phyloP scores from a whole-genome alignment of 2,888 invertebrate genomes.

The Eristalis tenax region DNA sequence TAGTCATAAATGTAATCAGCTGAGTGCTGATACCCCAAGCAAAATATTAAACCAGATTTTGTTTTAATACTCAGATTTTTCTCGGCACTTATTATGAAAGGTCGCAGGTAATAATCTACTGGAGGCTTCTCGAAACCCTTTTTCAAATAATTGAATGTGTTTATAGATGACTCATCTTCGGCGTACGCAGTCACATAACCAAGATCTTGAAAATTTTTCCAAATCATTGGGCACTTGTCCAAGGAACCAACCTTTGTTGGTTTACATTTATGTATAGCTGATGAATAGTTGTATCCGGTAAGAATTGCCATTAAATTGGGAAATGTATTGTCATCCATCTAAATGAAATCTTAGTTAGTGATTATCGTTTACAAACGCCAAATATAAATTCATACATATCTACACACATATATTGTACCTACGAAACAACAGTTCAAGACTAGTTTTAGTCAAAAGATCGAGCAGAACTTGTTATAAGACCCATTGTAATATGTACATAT shows the following conservation, averaged over 20 bases:
- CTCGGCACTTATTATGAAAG: constrained; percentile 87
- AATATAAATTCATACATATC: background rate
- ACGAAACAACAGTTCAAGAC: no score
- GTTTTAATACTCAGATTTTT: constrained; percentile 82
- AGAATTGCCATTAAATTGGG: constrained; percentile 93
- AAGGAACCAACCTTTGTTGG: constrained; percentile 83
- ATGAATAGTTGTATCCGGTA: constrained; percentile 84
- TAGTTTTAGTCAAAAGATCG: no score
- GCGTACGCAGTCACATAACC: constrained; percentile 91
- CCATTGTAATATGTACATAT: no score
- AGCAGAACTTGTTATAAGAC: no score
- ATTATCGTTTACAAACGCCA: background rate
- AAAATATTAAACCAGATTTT: constrained; percentile 83
- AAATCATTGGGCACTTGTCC: constrained; percentile 89
- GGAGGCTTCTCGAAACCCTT: constrained; percentile 88
- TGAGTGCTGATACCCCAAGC: constrained; percentile 84
- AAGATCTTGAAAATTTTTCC: constrained; percentile 87
- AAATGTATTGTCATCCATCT: constrained; percentile 94
- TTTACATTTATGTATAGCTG: constrained; percentile 82
- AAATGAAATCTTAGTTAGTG: constrained; percentile 30
- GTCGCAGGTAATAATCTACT: constrained; percentile 90
- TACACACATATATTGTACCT: no score
- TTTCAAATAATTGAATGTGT: constrained; percentile 87
- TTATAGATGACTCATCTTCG: constrained; percentile 88
- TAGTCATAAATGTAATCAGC: constrained; percentile 88